A percentile compares a stretch with the other conserved stretches of the same genome.
Evolutionary conservation across 2,113 vertebrate genomes (phyloP).

Genomic region (Bos taurus): DNA sequence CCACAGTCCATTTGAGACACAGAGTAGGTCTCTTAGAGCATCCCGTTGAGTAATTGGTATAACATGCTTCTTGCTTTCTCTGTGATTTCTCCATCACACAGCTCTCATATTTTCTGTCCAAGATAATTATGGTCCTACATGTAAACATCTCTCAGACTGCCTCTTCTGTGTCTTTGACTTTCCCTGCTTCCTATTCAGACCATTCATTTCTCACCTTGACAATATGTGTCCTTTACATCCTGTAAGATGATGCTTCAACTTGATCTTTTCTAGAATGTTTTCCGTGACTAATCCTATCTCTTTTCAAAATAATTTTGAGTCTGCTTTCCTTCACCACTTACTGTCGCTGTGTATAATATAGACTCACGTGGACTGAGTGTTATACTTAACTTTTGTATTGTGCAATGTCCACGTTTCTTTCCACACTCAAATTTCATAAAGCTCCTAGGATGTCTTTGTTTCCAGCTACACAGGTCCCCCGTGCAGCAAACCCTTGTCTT

Average conservation of each 20-base stretch:
- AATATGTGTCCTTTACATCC: background rate
- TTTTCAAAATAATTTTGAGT: background rate
- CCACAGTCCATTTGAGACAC: background rate
- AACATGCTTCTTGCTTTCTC: background rate
- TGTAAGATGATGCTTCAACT: background rate
- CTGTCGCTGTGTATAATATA: background rate
- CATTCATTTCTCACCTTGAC: background rate
- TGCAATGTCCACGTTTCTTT: background rate
- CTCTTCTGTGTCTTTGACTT: background rate
- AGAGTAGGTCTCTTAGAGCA: background rate
- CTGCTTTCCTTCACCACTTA: background rate
- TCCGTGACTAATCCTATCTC: background rate
- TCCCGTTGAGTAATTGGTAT: background rate
- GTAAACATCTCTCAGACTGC: background rate
- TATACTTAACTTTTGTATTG: background rate
- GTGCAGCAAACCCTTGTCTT: background rate
- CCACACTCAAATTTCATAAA: background rate
- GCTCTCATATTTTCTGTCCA: background rate
- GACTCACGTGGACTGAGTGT: background rate
- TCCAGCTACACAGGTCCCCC: background rate
- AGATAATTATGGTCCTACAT: background rate
- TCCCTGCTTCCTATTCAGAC: background rate
- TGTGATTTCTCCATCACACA: background rate
- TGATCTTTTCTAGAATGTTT: background rate
- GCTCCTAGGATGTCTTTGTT: background rate